Conservation (phyloP, 2,888 invertebrate species). For the Eupithecia subumbrata region DNA sequence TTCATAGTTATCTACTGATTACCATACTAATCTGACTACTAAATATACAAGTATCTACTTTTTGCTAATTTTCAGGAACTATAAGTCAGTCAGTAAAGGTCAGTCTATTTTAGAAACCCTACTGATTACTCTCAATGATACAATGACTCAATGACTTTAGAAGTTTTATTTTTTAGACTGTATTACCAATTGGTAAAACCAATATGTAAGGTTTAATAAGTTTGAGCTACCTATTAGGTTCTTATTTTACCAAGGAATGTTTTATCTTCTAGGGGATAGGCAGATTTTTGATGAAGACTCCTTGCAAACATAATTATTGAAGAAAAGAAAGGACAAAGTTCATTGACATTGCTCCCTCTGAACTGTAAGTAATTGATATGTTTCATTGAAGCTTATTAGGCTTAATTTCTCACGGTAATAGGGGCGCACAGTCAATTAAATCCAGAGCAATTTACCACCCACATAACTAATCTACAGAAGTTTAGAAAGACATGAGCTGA, state of each 20-base stretch:
- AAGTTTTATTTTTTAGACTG: not conserved
- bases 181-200: not conserved
- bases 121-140: not conserved
- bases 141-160: not conserved
- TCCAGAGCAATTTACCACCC: slow-evolving; percentile 42
- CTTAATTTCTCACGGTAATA: slow-evolving; percentile 51
- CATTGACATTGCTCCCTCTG: slow-evolving; percentile 67
- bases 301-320: not conserved
- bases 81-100: no score
- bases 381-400: slow-evolving; percentile 60
- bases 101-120: not conserved
- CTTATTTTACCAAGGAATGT: not conserved
- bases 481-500: slow-evolving; percentile 23
- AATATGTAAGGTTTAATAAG: not conserved
- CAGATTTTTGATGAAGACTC: not conserved
- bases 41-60: not conserved
- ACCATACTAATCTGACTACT: not conserved
- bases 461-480: slow-evolving; percentile 19
- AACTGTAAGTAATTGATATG: slow-evolving; percentile 62
- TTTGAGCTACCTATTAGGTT: not conserved
- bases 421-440: slow-evolving; percentile 39
- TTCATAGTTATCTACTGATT: not conserved
- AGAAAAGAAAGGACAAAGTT: slow-evolving; percentile 49
- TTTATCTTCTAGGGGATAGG: not conserved
- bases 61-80: not conserved